Evolutionary conservation across 2,113 vertebrate genomes (phyloP), one percentile per base, ranked within the genome.

Genomic region (Mustela lutreola): DNA sequence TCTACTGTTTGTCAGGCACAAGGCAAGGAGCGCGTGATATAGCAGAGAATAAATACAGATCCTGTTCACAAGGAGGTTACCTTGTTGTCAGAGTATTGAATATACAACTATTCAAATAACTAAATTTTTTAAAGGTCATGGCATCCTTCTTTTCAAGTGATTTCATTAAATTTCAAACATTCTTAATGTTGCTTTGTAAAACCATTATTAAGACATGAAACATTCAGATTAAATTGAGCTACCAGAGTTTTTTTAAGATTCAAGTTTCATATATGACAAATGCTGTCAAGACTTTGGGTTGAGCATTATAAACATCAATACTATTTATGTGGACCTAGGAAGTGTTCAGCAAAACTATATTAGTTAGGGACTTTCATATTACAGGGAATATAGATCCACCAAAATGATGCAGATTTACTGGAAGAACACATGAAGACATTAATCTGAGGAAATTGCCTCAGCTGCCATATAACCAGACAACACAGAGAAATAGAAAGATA

Each of bases 291-390:
- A 56, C 24, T 84, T 92, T 88, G 39, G 50, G 76, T 94, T 82
- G 93, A 92, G 53, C 60, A 94, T 93, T 95, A 82, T 86, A 91
- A 95, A 78, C 53, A 94, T 91, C 67, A 81, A 80, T 67, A 93
- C 96, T 80, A 96, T 96, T 94, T 96, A 90, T 67, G 58, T 67
- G 14, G 83, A 70, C 22, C 63, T 88, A 33, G 5, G 24, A 15
- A 87, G 7, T 82, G 15, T 36, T 83, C 79, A 90, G 71, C 58
- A 91, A 88, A 96, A 95, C 36, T 53, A 18, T 36, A 83, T 45
- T 85, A 39, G 21, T 94, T 63, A 65, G 36, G 56, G 63, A 36
- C 48, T 95, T 95, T 85, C 48, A 62, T 36, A 12, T 78, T 90
- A 4, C 42, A 84, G 1, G 63, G 19, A 83, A 26, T 56, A 81